Evolutionary conservation across 2,888 invertebrate species (phyloP).

Genomic region (Cerastis leucographa): DNA sequence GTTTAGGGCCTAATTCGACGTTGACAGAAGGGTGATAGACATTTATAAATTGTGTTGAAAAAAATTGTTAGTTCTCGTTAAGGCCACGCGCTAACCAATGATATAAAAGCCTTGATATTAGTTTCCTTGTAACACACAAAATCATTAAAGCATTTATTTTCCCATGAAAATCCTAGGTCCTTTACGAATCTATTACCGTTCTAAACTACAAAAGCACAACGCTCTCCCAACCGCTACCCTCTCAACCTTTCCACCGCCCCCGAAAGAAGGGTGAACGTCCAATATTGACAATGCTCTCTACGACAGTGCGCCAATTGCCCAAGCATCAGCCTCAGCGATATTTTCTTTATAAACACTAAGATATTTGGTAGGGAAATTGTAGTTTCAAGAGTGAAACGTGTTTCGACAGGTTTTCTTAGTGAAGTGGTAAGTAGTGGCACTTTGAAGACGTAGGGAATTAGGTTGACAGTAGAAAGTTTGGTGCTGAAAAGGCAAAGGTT

Average conservation of each 20-base stretch:
- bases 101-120: neutral
- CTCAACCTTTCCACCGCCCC: conserved; percentile 54
- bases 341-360: conserved; percentile 79
- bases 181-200: neutral
- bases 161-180: neutral
- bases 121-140: neutral
- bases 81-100: neutral
- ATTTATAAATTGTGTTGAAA: neutral
- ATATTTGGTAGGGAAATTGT: conserved; percentile 77
- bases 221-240: conserved; percentile 51
- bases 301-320: conserved; percentile 81
- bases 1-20: neutral
- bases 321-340: conserved; percentile 72
- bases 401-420: conserved; percentile 55
- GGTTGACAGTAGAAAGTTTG: conserved; percentile 15
- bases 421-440: conserved; percentile 31
- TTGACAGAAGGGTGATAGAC: neutral
- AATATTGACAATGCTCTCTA: conserved; percentile 84
- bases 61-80: neutral
- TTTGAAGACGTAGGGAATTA: conserved; percentile 18
- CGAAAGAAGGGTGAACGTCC: conserved; percentile 68
- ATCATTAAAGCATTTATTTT: neutral
- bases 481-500: neutral
- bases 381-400: conserved; percentile 60
- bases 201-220: conserved; percentile 11